Conservation (phyloP, 2,888 invertebrate genomes). For the Diachrysia chrysitis region DNA sequence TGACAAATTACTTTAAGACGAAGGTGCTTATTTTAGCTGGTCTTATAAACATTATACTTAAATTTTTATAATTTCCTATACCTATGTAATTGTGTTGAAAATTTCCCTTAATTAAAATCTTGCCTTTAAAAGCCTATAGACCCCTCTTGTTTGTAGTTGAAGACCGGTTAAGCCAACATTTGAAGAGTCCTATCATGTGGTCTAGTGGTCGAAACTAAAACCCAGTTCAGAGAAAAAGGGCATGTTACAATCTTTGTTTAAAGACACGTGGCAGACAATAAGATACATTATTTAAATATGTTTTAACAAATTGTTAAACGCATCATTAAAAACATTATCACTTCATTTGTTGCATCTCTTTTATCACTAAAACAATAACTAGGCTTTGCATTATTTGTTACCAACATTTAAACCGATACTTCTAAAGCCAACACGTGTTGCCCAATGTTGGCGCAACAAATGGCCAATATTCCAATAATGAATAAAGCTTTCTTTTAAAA, state of each 20-base stretch:
- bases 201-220: background rate
- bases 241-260: background rate
- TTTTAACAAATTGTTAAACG: constrained; percentile 12
- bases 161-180: background rate
- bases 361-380: constrained; percentile 28
- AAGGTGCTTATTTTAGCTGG: background rate
- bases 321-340: constrained; percentile 10
- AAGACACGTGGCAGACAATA: background rate
- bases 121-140: background rate
- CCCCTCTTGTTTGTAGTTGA: background rate
- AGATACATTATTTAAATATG: background rate
- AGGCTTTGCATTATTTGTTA: constrained; percentile 31
- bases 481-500: constrained; percentile 51
- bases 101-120: too few relatives aligned
- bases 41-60: background rate
- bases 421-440: constrained; percentile 30
- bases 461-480: too few relatives aligned
- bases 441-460: constrained; percentile 40
- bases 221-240: background rate
- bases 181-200: background rate
- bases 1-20: background rate
- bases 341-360: constrained; percentile 12
- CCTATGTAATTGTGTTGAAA: too few relatives aligned
- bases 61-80: too few relatives aligned
- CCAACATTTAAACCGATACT: constrained; percentile 33